Base-by-base conservation (phyloP, 1,140 invertebrate species). In the Bilobella aurantiaca region DNA sequence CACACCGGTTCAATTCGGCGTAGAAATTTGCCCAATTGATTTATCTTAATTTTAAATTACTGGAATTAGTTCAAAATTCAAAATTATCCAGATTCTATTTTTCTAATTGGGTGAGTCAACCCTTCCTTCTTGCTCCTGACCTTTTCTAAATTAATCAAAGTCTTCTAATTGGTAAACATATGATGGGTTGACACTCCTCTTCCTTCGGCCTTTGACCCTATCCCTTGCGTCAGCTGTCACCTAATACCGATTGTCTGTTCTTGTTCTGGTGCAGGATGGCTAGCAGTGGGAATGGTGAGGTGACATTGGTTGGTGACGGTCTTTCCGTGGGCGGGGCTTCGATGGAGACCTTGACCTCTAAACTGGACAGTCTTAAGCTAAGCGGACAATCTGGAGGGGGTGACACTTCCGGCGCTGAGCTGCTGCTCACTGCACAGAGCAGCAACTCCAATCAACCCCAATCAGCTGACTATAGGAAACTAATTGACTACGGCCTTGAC, bases 401-500 rank as follows among this genome's bases (percentile, higher is more conserved):
- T n/a, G n/a, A n/a, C n/a, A n/a, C n/a, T n/a, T n/a, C n/a, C n/a
- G n/a, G n/a, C n/a, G n/a, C n/a, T n/a, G n/a, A n/a, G n/a, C n/a
- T n/a, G n/a, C n/a, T n/a, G n/a, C n/a, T n/a, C n/a, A n/a, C n/a
- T n/a, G n/a, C n/a, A n/a, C n/a, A n/a, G n/a, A n/a, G n/a, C n/a
- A n/a, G n/a, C n/a, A n/a, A n/a, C n/a, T n/a, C n/a, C n/a, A n/a
- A n/a, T 72, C 34, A 8, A 42, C 34, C 34, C 8, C 64, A 69
- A 3, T 70, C 68, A 29, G 64, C 47, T 18, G 71, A 73, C 32
- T 73, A 67, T 57, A 58, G 67, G 29, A 68, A 70, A 32, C 67
- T 73, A 25, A 66, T 73, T 60, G 31, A 61, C 18, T 73, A 69
- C 56, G 71, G 71, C 77, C 85, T 96, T 77, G 90, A 93, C 81